phyloP scores from a whole-genome alignment of 2,797 vertebrate species.

The Notolepis coatsorum region DNA sequence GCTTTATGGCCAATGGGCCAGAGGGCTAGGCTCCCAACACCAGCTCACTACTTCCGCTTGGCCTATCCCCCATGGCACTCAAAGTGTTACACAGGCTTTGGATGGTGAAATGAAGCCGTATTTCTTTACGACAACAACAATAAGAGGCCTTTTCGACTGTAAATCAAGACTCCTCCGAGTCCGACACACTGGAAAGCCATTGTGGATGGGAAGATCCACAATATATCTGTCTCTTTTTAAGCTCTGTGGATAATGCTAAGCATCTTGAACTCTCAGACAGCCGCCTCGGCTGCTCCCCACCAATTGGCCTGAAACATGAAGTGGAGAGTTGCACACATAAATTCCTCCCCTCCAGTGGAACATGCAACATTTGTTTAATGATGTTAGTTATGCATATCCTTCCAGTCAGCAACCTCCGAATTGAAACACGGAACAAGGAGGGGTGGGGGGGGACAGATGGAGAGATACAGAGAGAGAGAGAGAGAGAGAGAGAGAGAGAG shows the following conservation, averaged over 20 bases:
- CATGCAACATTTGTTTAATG: constrained; percentile 63
- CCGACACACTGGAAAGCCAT: constrained; percentile 1
- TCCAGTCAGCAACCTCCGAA: constrained; percentile 38
- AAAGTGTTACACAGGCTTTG: constrained; percentile 33
- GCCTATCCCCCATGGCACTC: constrained; percentile 15
- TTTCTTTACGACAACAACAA: constrained; percentile 8
- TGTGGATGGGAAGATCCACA: neutral
- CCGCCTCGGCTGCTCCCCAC: constrained; percentile 16
- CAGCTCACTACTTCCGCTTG: constrained; percentile 42
- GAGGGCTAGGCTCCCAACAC: constrained; percentile 47
- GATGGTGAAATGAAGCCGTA: constrained; percentile 1
- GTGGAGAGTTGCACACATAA: constrained; percentile 47
- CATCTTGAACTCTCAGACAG: constrained; percentile 28
- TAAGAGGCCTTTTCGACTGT: constrained; percentile 6
- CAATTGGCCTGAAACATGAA: constrained; percentile 53
- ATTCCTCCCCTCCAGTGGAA: constrained; percentile 61
- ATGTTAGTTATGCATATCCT: constrained; percentile 53
- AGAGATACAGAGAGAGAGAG: no score
- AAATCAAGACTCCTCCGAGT: constrained; percentile 8
- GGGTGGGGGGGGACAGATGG: no score
- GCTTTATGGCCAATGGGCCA: constrained; percentile 65
- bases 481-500: constrained; percentile 9
- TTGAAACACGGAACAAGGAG: constrained; percentile 3
- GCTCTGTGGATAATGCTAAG: constrained; percentile 33
- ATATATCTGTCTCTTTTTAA: constrained; percentile 25